These are phyloP conservation scores for Choloepus hoffmanni DNA, from an alignment of 2,113 vertebrate genomes.

Conservation along the genomic window DNA sequence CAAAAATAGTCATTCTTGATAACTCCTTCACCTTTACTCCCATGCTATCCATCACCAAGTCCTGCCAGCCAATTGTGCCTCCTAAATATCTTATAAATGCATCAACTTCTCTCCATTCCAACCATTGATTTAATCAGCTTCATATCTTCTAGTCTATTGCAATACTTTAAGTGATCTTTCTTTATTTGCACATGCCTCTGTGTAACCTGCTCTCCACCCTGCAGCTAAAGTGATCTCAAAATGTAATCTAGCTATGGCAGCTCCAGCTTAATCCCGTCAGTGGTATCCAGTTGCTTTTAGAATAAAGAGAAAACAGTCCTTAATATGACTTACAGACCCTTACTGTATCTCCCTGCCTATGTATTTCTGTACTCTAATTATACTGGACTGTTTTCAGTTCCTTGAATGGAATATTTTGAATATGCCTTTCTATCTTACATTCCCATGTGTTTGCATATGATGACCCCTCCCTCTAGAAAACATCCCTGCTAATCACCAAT, in stretches of 20 bases:
- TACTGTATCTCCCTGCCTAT: background rate
- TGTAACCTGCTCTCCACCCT: background rate
- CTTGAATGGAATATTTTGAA: background rate
- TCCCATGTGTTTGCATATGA: background rate
- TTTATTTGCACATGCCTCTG: background rate
- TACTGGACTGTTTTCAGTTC: background rate
- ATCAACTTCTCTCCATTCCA: background rate
- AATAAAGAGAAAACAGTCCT: constrained; percentile 27
- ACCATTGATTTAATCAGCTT: background rate
- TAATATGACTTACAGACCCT: background rate
- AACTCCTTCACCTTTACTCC: background rate
- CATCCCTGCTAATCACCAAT: background rate
- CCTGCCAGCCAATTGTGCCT: background rate
- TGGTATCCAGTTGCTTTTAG: background rate
- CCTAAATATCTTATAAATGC: constrained; percentile 18
- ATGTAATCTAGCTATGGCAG: background rate
- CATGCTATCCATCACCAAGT: background rate
- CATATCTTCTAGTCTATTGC: background rate
- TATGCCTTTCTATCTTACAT: background rate
- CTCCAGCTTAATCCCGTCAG: background rate
- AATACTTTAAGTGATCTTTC: constrained; percentile 20
- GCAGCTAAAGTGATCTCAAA: background rate
- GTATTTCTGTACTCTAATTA: background rate
- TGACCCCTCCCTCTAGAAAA: background rate
- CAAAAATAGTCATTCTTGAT: background rate